These are phyloP conservation scores for Drosophila testacea DNA, from an alignment of 2,888 invertebrate genomes.

Conservation along the genomic window DNA sequence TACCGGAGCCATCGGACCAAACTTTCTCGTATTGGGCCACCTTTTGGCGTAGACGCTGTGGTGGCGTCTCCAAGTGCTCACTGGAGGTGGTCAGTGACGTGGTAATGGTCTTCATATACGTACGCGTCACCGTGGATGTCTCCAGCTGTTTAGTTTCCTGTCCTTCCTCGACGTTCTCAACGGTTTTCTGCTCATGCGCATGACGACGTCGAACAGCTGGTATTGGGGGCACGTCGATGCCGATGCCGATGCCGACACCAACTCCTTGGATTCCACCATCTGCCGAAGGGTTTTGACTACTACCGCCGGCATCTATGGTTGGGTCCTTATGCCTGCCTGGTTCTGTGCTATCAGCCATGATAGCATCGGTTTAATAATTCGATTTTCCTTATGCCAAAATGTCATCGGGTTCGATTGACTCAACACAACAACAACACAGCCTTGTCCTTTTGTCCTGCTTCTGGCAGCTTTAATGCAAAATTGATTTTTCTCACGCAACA, in stretches of 20 bases:
- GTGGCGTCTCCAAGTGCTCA: slow-evolving; percentile 38
- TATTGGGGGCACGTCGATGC: slow-evolving; percentile 62
- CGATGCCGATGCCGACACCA: slow-evolving; percentile 20
- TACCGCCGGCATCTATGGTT: slow-evolving; percentile 62
- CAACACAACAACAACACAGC: slow-evolving; percentile 3
- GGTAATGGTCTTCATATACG: slow-evolving; percentile 77
- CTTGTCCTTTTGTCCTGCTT: slow-evolving; percentile 47
- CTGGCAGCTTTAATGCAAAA: slow-evolving; percentile 61
- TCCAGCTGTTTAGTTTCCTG: slow-evolving; percentile 64
- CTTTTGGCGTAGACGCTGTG: slow-evolving; percentile 88
- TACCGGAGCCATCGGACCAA: slow-evolving; percentile 87
- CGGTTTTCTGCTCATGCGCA: slow-evolving; percentile 70
- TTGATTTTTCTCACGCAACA: slow-evolving; percentile 83
- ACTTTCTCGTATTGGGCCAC: slow-evolving; percentile 93
- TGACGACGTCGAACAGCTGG: slow-evolving; percentile 79
- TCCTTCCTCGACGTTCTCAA: slow-evolving; percentile 54
- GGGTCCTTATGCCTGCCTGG: slow-evolving; percentile 80
- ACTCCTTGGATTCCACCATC: slow-evolving; percentile 32
- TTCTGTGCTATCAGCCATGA: slow-evolving; percentile 83
- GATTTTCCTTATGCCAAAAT: slow-evolving; percentile 55
- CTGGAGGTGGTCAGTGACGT: slow-evolving; percentile 71
- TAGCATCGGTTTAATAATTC: slow-evolving; percentile 72
- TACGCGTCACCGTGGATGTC: slow-evolving; percentile 76
- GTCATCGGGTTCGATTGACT: slow-evolving; percentile 59
- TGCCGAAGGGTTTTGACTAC: slow-evolving; percentile 1